Evolutionary conservation across 2,113 vertebrate species (phyloP).

Genomic region (Callospermophilus lateralis): DNA sequence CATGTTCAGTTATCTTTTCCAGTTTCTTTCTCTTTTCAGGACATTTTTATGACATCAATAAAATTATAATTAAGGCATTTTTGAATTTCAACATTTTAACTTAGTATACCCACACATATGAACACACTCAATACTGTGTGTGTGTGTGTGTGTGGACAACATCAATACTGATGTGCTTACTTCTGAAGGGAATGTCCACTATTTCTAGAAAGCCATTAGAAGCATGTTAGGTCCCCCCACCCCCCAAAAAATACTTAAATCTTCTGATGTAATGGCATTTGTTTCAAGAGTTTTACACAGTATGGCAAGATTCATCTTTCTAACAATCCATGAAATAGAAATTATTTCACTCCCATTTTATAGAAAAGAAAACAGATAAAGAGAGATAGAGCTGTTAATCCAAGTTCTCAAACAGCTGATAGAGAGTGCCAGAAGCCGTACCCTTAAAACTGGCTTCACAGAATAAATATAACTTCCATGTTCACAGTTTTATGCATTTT

Average conservation of each 20-base stretch:
- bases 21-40: not conserved
- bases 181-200: not conserved
- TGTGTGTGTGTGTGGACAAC: not conserved
- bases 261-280: not conserved
- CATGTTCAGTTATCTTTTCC: not conserved
- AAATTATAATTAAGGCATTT: not conserved
- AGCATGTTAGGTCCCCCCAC: too few relatives aligned
- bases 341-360: not conserved
- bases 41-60: not conserved
- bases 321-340: not conserved
- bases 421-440: not conserved
- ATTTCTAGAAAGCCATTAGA: not conserved
- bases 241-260: not conserved
- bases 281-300: not conserved
- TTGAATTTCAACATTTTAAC: not conserved
- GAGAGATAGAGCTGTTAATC: not conserved
- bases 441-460: accelerated
- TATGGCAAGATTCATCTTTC: not conserved
- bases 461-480: not conserved
- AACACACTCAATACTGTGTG: not conserved
- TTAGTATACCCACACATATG: not conserved
- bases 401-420: not conserved
- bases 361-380: not conserved
- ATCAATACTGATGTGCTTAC: not conserved
- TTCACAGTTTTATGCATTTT: not conserved